Conservation (phyloP, 1,140 invertebrate genomes). For the Caenorhabditis remanei region DNA sequence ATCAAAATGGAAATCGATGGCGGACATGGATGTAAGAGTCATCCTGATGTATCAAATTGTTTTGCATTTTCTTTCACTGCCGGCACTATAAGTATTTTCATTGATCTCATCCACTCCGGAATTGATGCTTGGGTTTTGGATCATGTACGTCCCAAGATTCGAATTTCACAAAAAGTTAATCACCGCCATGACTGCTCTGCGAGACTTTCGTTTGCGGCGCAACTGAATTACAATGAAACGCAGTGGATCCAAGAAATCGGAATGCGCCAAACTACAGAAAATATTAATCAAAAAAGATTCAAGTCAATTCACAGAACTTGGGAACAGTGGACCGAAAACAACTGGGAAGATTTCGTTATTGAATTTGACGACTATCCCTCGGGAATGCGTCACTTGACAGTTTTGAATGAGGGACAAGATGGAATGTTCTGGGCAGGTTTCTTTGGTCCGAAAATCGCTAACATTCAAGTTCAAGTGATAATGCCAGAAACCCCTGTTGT, state of each 20-base stretch:
- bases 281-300: not conserved
- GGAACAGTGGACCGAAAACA: not conserved
- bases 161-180: conserved; percentile 12
- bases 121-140: conserved; percentile 25
- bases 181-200: conserved; percentile 26
- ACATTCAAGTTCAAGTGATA: conserved; percentile 16
- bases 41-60: conserved; percentile 18
- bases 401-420: conserved; percentile 28
- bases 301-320: conserved; percentile 6
- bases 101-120: not conserved
- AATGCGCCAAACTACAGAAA: not conserved
- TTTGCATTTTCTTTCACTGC: not conserved
- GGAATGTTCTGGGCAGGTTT: conserved; percentile 16
- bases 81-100: not conserved
- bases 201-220: not conserved
- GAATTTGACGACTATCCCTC: conserved; percentile 19
- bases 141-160: conserved; percentile 11
- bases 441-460: conserved; percentile 25
- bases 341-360: conserved; percentile 15
- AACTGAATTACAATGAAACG: conserved; percentile 23
- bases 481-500: not conserved
- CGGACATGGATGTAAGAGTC: not conserved
- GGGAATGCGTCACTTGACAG: conserved; percentile 17
- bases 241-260: conserved; percentile 23
- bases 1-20: not conserved